Percentiles rank a stretch among this genome's conserved stretches.
Evolutionary conservation across 2,888 invertebrate genomes (phyloP).

Genomic region (Leptothorax acervorum): DNA sequence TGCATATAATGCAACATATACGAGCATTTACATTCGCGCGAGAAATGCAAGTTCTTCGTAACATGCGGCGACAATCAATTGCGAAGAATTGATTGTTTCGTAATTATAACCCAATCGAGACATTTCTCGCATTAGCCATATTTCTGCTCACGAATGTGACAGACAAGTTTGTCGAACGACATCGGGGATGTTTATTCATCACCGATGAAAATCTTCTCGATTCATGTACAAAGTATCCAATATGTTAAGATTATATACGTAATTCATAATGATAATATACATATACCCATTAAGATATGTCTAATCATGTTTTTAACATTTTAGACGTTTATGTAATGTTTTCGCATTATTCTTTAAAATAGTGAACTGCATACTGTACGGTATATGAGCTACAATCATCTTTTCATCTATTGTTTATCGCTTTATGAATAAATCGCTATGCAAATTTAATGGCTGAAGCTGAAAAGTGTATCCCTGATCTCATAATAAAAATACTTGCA

Average conservation of each 20-base stretch:
- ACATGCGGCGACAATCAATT: neutral
- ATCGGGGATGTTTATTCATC: neutral
- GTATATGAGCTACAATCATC: neutral
- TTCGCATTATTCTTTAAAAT: neutral
- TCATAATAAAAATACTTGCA: conserved; percentile 2
- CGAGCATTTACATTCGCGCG: neutral
- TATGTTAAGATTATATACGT: neutral
- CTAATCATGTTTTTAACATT: neutral
- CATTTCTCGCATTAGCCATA: neutral
- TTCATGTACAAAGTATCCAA: neutral
- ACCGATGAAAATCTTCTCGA: neutral
- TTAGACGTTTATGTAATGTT: neutral
- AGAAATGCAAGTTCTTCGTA: neutral
- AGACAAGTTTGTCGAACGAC: neutral
- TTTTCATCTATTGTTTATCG: conserved; percentile 7
- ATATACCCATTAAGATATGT: neutral
- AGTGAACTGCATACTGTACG: neutral
- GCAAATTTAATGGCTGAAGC: conserved; percentile 20
- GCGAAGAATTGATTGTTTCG: neutral
- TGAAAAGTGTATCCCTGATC: neutral
- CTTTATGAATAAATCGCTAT: conserved; percentile 28
- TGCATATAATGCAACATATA: neutral
- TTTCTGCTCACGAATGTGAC: neutral
- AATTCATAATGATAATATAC: neutral
- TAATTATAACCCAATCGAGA: neutral